phyloP scores from a whole-genome alignment of 1,140 invertebrate genomes.

The Mactra quadrangularis region DNA sequence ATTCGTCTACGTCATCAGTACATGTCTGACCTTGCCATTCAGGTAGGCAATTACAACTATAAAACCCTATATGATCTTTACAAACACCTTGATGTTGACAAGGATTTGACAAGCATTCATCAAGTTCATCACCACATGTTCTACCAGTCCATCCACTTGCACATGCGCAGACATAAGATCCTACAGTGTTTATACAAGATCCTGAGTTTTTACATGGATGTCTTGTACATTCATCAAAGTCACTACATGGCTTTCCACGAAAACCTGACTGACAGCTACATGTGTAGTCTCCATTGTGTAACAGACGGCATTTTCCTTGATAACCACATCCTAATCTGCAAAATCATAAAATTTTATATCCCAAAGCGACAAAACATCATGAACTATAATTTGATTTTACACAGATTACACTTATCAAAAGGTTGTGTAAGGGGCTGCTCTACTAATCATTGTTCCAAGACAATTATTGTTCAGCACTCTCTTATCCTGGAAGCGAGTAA shows the following conservation, averaged over 20 bases:
- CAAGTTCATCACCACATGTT: slow-evolving; percentile 9
- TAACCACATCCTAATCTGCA: too few species aligned
- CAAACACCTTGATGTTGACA: slow-evolving; percentile 9
- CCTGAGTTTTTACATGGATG: neutral
- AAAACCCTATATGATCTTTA: slow-evolving; percentile 22
- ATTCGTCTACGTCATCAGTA: slow-evolving; percentile 22
- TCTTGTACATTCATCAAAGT: slow-evolving; percentile 19
- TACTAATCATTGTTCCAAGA: too few species aligned
- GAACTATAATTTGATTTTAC: too few species aligned
- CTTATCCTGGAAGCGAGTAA: too few species aligned
- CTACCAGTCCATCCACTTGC: neutral
- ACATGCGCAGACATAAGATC: slow-evolving; percentile 21
- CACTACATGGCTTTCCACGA: slow-evolving; percentile 7
- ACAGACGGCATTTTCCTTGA: too few species aligned
- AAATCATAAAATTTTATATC: too few species aligned
- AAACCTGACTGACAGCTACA: slow-evolving; percentile 6
- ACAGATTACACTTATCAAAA: too few species aligned
- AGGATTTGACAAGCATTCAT: neutral
- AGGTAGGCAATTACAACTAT: slow-evolving; percentile 27
- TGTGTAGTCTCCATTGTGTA: too few species aligned
- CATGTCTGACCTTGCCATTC: slow-evolving; percentile 47
- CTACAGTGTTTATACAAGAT: slow-evolving; percentile 11
- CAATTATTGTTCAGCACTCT: too few species aligned
- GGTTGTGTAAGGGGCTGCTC: too few species aligned
- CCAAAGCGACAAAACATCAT: too few species aligned